A percentile compares a stretch with the other conserved stretches of the same genome.
These are phyloP conservation scores for Seira ritae DNA, from an alignment of 2,888 invertebrate species.

Conservation along the genomic window DNA sequence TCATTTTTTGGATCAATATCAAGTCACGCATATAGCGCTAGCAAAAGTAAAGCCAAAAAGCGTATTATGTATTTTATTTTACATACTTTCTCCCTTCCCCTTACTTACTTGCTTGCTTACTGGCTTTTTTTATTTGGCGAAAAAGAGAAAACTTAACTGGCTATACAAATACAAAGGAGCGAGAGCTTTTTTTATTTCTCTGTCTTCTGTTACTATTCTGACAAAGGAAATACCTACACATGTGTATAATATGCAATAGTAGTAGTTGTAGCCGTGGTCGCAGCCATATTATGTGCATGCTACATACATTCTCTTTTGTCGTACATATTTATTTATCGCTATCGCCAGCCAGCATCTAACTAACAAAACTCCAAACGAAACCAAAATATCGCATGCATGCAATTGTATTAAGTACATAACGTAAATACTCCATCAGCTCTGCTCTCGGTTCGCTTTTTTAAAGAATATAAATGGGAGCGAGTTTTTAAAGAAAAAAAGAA, in stretches of 20 bases:
- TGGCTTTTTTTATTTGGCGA: not conserved
- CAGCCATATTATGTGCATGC: not conserved
- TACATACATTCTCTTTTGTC: not conserved
- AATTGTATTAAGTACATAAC: not conserved
- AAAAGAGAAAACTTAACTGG: not conserved
- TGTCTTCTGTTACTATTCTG: no score
- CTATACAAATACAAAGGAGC: not conserved
- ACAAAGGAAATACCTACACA: not conserved
- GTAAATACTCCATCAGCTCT: no score
- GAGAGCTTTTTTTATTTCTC: not conserved
- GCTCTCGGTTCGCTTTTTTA: no score
- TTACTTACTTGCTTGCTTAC: not conserved
- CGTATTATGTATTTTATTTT: constrained; percentile 21
- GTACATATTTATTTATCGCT: constrained; percentile 1
- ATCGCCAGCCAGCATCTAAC: constrained; percentile 1
- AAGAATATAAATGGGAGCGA: no score
- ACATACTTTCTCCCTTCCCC: not conserved
- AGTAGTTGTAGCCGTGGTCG: not conserved
- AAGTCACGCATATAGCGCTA: constrained; percentile 63
- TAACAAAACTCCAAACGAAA: not conserved
- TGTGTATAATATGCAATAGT: not conserved
- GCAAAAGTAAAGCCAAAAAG: constrained; percentile 22
- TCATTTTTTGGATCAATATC: constrained; percentile 58
- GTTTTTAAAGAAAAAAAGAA: not conserved
- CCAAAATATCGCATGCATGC: not conserved